Conservation (phyloP, 2,888 invertebrate species). For the Cyaniris semiargus region DNA sequence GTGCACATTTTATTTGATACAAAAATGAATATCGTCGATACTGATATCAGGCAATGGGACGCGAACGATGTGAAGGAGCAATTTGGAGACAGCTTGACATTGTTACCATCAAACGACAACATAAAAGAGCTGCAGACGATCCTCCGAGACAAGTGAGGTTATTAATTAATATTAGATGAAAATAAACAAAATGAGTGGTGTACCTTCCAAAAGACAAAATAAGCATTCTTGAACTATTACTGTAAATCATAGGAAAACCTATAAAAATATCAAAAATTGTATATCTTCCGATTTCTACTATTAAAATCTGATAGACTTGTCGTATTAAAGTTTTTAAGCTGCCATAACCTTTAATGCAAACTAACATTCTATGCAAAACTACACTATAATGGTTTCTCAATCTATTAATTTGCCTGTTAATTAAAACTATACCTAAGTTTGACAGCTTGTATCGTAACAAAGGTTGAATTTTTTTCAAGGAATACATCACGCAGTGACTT, state of each 20-base stretch:
- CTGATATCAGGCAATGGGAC: conserved; percentile 68
- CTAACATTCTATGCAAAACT: no score
- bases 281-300: neutral
- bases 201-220: neutral
- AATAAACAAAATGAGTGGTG: neutral
- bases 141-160: conserved; percentile 89
- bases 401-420: no score
- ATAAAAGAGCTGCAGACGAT: conserved; percentile 92
- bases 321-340: no score
- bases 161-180: neutral
- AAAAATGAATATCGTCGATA: conserved; percentile 68
- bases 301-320: no score
- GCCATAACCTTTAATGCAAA: no score
- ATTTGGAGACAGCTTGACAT: conserved; percentile 85
- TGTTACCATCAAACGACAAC: conserved; percentile 88
- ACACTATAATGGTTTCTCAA: no score
- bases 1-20: conserved; percentile 21
- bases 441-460: neutral
- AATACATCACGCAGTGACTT: conserved; percentile 96
- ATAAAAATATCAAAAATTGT: neutral
- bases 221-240: neutral
- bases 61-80: conserved; percentile 74
- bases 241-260: neutral
- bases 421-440: neutral
- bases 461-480: conserved; percentile 75